Evolutionary conservation across 2,113 vertebrate genomes (phyloP).

Genomic region (human): GRCh38 chr4:67647501-67648000

Average conservation of each 20-base stretch:
- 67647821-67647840: no score
- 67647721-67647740: neutral
- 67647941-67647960: no score
- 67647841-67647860: no score
- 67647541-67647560: neutral
- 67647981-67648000: no score
- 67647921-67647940: no score
- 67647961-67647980: no score
- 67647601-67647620: neutral
- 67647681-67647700: neutral
- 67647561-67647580: neutral
- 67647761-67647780: neutral
- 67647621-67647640: neutral
- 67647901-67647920: no score
- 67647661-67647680: conserved; percentile 27
- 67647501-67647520: neutral
- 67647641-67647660: neutral
- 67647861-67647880: no score
- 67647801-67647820: no score
- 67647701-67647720: neutral
- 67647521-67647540: neutral
- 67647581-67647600: neutral
- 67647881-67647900: no score
- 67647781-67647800: no score
- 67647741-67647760: neutral